Evolutionary conservation across 2,888 invertebrate genomes (phyloP), one percentile per base, ranked within the genome.

Genomic region (Erebia palarica): DNA sequence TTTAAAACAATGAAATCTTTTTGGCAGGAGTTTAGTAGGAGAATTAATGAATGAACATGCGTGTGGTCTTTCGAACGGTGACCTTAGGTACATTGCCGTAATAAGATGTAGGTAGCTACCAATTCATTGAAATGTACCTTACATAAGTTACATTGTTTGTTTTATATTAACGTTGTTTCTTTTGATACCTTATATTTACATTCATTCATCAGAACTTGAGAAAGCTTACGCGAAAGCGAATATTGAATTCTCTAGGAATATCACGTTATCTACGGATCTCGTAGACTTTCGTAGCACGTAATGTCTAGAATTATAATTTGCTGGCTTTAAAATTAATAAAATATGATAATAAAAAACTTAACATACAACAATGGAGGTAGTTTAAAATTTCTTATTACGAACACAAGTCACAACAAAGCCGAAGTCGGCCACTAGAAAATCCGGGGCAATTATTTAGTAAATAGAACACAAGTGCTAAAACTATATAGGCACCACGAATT

Each of bases 391-490:
- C 16, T 55, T 65, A 27, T 8, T 16, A 36, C 14, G 16, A 63
- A 51, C 65, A 68, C 66, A 47, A 67, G 14, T 65, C 61, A 58
- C 59, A 67, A 67, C 47, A 64, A 16, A 36, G 57, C 70, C 70
- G 65, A 14, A 42, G 53, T 65, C 49, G 53, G 63, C 44, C 68
- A 55, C 49, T n/a, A 51, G 47, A 36, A 57, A 70, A 60, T 57
- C 60, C 55, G 21, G 44, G 64, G 65, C 27, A 59, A 60, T 44
- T 18, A 60, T 71, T 75, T 74, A 60, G 79, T 77, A 80, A 84
- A 82, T 87, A 86, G 85, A 87, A 89, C 89, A 88, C 86, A 81
- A 87, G 85, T 81, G 80, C 80, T 74, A 79, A 82, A 80, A 83
- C 82, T 75, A 78, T 75, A 78, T 78, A 72, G 76, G 74, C 76